phyloP scores from a whole-genome alignment of 2,113 vertebrate species.

The Potamarius usumacintae region DNA sequence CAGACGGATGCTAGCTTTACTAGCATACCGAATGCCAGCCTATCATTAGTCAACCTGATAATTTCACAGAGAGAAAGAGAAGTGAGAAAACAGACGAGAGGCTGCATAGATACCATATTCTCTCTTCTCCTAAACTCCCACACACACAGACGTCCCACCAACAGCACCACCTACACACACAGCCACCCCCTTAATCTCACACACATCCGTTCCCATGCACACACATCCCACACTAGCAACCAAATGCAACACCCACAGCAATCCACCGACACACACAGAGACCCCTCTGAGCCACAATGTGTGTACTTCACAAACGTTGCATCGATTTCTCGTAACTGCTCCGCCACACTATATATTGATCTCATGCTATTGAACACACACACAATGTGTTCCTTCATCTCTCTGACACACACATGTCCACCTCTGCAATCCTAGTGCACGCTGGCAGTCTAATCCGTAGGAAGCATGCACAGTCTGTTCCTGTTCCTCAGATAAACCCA shows the following conservation, averaged over 20 bases:
- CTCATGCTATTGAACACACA: slow-evolving; percentile 6
- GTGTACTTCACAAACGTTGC: slow-evolving; percentile 16
- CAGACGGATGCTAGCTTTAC: slow-evolving; percentile 19
- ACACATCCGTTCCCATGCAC: slow-evolving; percentile 7
- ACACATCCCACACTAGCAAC: slow-evolving; percentile 10
- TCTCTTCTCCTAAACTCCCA: slow-evolving; percentile 27
- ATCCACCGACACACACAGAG: not conserved
- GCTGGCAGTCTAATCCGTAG: slow-evolving; percentile 36
- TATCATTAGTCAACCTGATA: slow-evolving; percentile 46
- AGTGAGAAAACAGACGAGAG: not conserved
- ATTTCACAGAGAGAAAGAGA: slow-evolving; percentile 26
- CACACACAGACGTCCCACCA: slow-evolving; percentile 42
- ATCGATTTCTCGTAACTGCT: slow-evolving; percentile 28
- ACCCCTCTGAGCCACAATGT: not conserved
- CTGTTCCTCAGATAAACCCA: slow-evolving; percentile 46
- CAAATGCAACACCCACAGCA: slow-evolving; percentile 4
- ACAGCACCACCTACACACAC: slow-evolving; percentile 21
- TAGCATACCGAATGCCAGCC: slow-evolving; percentile 26
- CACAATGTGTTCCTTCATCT: not conserved
- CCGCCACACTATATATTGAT: not conserved
- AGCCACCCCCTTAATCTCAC: slow-evolving; percentile 28
- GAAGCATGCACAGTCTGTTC: slow-evolving; percentile 34
- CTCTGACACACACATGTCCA: slow-evolving; percentile 21
- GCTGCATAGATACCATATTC: not conserved
- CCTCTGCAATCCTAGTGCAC: slow-evolving; percentile 40